These are phyloP conservation scores for Bombus consobrinus DNA, from an alignment of 1,140 invertebrate genomes.

Conservation along the genomic window DNA sequence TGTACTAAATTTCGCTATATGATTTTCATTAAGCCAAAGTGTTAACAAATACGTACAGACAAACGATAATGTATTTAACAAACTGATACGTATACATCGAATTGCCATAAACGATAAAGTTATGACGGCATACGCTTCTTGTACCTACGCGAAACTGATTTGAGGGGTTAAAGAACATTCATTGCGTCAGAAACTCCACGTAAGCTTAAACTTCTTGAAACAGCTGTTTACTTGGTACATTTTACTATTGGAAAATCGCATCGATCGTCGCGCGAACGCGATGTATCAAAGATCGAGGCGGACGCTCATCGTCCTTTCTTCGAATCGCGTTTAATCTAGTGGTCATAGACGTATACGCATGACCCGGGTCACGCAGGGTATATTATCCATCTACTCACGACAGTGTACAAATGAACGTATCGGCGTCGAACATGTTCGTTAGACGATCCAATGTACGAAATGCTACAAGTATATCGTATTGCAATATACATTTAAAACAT, in stretches of 20 bases:
- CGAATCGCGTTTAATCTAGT: constrained; percentile 52
- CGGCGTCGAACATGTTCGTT: constrained; percentile 32
- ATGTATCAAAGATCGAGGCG: neutral
- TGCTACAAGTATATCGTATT: neutral
- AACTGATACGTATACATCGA: too few relatives aligned
- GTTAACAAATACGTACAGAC: neutral
- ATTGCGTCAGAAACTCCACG: neutral
- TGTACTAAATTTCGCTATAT: neutral
- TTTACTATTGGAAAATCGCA: neutral
- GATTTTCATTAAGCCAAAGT: neutral
- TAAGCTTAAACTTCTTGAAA: too few relatives aligned
- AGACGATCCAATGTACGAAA: constrained; percentile 20
- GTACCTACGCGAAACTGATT: neutral
- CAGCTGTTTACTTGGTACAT: too few relatives aligned
- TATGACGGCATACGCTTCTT: neutral
- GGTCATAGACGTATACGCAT: constrained; percentile 67
- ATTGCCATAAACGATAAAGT: neutral
- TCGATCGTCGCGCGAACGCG: neutral
- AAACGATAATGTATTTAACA: neutral
- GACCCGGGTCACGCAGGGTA: constrained; percentile 81
- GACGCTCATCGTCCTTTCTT: constrained; percentile 30
- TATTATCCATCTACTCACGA: constrained; percentile 66
- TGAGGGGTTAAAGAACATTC: neutral
- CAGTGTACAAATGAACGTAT: constrained; percentile 51
- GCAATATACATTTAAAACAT: neutral